These are phyloP conservation scores for Meda fulgida DNA, from an alignment of 2,797 vertebrate genomes.

Conservation along the genomic window DNA sequence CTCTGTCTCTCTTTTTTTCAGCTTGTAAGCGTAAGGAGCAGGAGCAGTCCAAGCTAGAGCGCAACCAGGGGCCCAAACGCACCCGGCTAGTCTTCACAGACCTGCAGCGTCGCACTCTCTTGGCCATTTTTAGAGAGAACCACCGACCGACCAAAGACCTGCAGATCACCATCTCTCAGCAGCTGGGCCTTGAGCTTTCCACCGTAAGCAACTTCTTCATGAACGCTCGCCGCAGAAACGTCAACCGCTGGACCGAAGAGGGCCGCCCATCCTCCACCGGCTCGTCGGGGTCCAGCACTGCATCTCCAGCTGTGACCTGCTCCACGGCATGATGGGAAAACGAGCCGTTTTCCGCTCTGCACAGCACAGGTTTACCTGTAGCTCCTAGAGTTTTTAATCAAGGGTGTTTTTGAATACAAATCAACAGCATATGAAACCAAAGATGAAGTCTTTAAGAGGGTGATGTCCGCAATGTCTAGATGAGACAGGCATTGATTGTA, in stretches of 20 bases:
- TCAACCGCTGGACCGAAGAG: slow-evolving; percentile 87
- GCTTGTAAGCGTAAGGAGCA: slow-evolving; percentile 89
- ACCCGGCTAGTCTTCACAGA: slow-evolving; percentile 88
- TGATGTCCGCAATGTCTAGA: slow-evolving; percentile 35
- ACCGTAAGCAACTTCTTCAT: slow-evolving; percentile 92
- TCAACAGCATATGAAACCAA: slow-evolving; percentile 63
- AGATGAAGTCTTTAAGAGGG: slow-evolving; percentile 53
- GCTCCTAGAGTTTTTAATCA: slow-evolving; percentile 53
- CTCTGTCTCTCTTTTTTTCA: slow-evolving; percentile 62
- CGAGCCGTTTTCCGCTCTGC: slow-evolving; percentile 16
- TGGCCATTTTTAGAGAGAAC: slow-evolving; percentile 88
- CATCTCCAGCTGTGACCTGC: slow-evolving; percentile 83
- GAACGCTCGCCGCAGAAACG: slow-evolving; percentile 86
- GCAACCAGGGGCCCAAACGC: slow-evolving; percentile 86
- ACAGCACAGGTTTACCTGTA: slow-evolving; percentile 47
- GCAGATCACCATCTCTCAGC: slow-evolving; percentile 87
- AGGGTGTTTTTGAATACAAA: slow-evolving; percentile 56
- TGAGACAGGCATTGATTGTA: slow-evolving; percentile 52
- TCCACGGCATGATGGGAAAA: slow-evolving; percentile 80
- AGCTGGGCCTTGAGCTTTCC: slow-evolving; percentile 87
- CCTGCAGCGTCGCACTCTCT: slow-evolving; percentile 85
- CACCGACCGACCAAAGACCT: slow-evolving; percentile 86
- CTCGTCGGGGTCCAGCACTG: slow-evolving; percentile 79
- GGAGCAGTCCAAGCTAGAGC: slow-evolving; percentile 84
- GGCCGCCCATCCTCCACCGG: slow-evolving; percentile 83